Evolutionary conservation across 2,888 invertebrate genomes (phyloP).

Genomic region (Cabera pusaria): DNA sequence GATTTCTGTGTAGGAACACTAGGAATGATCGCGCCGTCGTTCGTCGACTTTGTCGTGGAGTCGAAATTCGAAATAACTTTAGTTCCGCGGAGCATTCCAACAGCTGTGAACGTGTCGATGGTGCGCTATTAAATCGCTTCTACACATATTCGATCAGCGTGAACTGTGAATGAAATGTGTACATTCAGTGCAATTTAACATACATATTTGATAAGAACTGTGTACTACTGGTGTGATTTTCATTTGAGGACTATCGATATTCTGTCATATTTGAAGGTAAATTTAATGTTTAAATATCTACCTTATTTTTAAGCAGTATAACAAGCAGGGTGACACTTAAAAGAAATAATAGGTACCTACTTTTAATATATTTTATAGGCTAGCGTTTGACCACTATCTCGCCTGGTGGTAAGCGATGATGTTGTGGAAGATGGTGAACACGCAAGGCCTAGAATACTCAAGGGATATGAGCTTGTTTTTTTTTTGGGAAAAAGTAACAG

Average conservation of each 20-base stretch:
- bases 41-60: no score
- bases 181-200: no score
- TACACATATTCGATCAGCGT: constrained; percentile 23
- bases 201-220: constrained; percentile 12
- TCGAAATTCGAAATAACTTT: constrained; percentile 71
- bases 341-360: no score
- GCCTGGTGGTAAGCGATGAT: no score
- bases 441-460: no score
- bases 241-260: constrained; percentile 3
- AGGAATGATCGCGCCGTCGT: constrained; percentile 47
- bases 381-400: no score
- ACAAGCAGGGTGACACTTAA: no score
- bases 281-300: constrained; percentile 4
- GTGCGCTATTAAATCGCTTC: constrained; percentile 15
- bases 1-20: constrained; percentile 33
- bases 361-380: no score
- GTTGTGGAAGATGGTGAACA: no score
- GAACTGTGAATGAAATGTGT: constrained; percentile 25
- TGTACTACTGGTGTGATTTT: constrained; percentile 9
- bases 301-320: no score
- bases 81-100: constrained; percentile 63
- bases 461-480: no score
- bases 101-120: constrained; percentile 53
- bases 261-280: constrained; percentile 7
- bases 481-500: no score